Evolutionary conservation across 2,797 vertebrate species (phyloP).

Genomic region (Natrix natrix): DNA sequence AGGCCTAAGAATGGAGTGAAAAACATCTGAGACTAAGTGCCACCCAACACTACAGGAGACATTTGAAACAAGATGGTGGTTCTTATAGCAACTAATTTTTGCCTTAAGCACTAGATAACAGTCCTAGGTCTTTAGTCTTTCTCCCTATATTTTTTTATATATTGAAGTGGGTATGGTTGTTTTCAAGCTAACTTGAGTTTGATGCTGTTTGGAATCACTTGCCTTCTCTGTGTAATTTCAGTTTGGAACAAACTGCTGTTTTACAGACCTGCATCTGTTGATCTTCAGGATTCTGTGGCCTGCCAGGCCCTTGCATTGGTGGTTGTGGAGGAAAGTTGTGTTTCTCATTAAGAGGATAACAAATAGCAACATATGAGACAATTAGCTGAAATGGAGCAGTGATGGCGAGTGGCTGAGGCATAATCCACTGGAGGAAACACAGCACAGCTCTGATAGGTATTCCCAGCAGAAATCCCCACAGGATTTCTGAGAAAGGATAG

Average conservation of each 20-base stretch:
- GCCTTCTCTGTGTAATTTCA: slow-evolving; percentile 68
- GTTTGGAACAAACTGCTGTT: slow-evolving; percentile 60
- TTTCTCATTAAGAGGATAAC: slow-evolving; percentile 71
- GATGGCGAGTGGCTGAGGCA: slow-evolving; percentile 50
- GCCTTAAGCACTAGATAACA: slow-evolving; percentile 16
- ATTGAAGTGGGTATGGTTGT: slow-evolving; percentile 45
- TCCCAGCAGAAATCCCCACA: slow-evolving; percentile 52
- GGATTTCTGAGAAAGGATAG: slow-evolving; percentile 41
- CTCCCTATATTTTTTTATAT: slow-evolving; percentile 31
- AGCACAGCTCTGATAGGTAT: slow-evolving; percentile 49
- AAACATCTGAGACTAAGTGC: neutral
- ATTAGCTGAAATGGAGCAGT: slow-evolving; percentile 66
- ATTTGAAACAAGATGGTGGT: neutral
- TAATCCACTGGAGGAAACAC: slow-evolving; percentile 40
- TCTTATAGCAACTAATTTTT: neutral
- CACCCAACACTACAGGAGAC: neutral
- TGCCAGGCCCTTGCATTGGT: slow-evolving; percentile 64
- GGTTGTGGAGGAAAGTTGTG: slow-evolving; percentile 72
- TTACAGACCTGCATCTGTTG: slow-evolving; percentile 68
- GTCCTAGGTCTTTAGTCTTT: neutral
- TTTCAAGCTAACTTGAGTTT: slow-evolving; percentile 56
- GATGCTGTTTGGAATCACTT: slow-evolving; percentile 64
- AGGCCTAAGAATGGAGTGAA: neutral
- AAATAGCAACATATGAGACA: slow-evolving; percentile 71
- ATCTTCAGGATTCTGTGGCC: slow-evolving; percentile 75